These are phyloP conservation scores for Ciconia stormi DNA, from an alignment of 2,113 vertebrate genomes.

Conservation along the genomic window DNA sequence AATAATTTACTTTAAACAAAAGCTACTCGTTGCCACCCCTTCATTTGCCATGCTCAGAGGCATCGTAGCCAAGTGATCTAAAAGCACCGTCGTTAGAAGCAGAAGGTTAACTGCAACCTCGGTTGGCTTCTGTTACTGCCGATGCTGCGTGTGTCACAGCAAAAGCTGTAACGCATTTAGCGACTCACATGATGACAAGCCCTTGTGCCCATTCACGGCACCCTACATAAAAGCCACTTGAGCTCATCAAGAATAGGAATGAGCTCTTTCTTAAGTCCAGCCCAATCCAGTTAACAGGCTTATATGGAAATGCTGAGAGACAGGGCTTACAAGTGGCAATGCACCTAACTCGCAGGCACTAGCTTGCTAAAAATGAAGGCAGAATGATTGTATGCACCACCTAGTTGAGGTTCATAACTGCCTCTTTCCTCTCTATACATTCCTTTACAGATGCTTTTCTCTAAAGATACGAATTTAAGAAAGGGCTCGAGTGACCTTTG, in stretches of 20 bases:
- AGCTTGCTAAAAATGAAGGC: background rate
- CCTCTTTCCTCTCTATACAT: background rate
- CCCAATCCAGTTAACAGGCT: conserved; percentile 49
- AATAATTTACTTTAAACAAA: background rate
- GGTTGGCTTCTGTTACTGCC: background rate
- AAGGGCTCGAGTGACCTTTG: background rate
- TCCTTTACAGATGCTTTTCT: background rate
- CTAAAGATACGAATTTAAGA: background rate
- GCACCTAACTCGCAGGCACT: background rate
- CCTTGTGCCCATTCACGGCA: background rate
- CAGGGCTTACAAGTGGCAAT: background rate
- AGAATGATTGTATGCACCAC: rapidly evolving
- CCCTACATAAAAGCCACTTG: conserved; percentile 5
- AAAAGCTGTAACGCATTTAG: background rate
- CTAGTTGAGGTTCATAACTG: background rate
- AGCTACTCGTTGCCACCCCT: background rate
- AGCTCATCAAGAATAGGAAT: conserved; percentile 31
- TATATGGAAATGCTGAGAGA: conserved; percentile 17
- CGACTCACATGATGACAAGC: background rate
- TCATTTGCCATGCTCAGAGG: background rate
- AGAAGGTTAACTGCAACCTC: background rate
- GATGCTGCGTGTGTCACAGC: background rate
- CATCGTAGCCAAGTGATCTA: rapidly evolving
- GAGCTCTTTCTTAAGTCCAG: conserved; percentile 2
- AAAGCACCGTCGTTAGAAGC: background rate